These are phyloP conservation scores for Crotalus horridus DNA, from an alignment of 2,113 vertebrate genomes.

Conservation along the genomic window DNA sequence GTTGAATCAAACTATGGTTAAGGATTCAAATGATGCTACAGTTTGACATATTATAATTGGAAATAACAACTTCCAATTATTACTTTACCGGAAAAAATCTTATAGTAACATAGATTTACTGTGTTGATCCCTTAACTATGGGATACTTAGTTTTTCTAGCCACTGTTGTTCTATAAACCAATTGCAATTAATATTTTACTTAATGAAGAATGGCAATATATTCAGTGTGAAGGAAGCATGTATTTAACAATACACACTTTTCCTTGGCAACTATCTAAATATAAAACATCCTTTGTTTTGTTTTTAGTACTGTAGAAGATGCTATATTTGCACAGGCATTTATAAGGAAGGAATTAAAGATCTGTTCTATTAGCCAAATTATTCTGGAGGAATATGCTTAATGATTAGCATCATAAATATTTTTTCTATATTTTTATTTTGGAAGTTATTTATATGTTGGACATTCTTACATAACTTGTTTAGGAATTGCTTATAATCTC, in stretches of 20 bases:
- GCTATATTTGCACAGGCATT: neutral
- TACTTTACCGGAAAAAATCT: neutral
- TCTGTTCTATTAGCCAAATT: neutral
- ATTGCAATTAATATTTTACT: neutral
- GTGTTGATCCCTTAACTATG: neutral
- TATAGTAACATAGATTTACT: neutral
- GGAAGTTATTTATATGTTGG: neutral
- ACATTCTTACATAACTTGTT: neutral
- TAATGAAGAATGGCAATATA: neutral
- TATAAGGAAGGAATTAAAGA: neutral
- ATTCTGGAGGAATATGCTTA: neutral
- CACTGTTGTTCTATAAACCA: neutral
- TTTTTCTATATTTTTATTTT: neutral
- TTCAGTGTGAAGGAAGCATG: neutral
- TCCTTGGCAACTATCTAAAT: constrained; percentile 11
- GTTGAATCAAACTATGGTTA: neutral
- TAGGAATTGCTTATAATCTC: neutral
- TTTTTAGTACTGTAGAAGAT: neutral
- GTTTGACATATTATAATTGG: neutral
- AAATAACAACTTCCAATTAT: neutral
- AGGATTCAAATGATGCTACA: neutral
- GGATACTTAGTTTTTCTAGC: neutral
- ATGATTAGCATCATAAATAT: neutral
- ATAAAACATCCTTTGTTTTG: neutral
- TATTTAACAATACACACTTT: neutral